Conservation (phyloP, 1,140 invertebrate genomes). For the Rhagoletis zephyria region DNA sequence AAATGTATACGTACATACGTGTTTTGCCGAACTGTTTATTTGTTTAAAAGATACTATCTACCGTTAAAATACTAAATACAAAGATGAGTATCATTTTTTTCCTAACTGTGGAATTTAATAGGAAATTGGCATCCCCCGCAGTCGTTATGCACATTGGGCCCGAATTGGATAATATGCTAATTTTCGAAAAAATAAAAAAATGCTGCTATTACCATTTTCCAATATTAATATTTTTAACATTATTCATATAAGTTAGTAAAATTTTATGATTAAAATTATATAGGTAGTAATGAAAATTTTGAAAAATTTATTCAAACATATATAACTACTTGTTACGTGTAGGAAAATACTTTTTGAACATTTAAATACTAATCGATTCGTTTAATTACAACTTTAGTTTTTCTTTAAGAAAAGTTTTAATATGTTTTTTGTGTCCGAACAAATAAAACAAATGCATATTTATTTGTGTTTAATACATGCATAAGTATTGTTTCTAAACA, state of each 20-base stretch:
- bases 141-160: too few relatives aligned
- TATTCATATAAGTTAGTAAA: not conserved
- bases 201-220: not conserved
- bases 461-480: not conserved
- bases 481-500: not conserved
- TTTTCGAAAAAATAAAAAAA: not conserved
- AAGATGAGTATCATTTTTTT: too few relatives aligned
- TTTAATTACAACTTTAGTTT: constrained; percentile 55
- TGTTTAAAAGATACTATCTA: too few relatives aligned
- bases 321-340: not conserved
- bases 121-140: too few relatives aligned
- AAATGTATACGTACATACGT: too few relatives aligned
- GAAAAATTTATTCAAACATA: not conserved
- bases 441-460: not conserved
- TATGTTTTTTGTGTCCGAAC: too few relatives aligned
- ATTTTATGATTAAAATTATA: not conserved
- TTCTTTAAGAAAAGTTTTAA: not conserved
- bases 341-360: constrained; percentile 30
- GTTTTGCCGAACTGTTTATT: too few relatives aligned
- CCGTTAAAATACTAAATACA: too few relatives aligned
- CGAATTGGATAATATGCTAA: too few relatives aligned
- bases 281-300: too few relatives aligned
- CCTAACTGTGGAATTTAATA: too few relatives aligned
- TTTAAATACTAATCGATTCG: constrained; percentile 71
- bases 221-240: not conserved